These are phyloP conservation scores for Notarius quadriscutis DNA, from an alignment of 2,113 vertebrate species.

Conservation along the genomic window DNA sequence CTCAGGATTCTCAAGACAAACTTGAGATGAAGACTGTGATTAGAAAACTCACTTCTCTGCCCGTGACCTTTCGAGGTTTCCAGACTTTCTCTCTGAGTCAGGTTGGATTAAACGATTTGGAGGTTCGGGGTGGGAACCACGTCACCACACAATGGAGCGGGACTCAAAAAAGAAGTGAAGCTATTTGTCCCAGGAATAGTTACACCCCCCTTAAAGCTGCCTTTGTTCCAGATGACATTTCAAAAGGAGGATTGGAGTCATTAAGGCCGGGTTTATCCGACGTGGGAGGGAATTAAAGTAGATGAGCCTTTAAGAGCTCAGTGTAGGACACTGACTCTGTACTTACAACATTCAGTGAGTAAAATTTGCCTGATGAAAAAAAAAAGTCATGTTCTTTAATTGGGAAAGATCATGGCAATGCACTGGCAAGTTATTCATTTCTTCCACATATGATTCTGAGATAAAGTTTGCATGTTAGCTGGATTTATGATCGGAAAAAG, in stretches of 20 bases:
- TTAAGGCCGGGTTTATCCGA: constrained; percentile 63
- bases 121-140: constrained; percentile 25
- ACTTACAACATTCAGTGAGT: neutral
- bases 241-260: constrained; percentile 66
- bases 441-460: neutral
- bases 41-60: neutral
- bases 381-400: neutral
- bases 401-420: too few species aligned
- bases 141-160: constrained; percentile 28
- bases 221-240: constrained; percentile 69
- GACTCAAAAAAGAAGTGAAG: constrained; percentile 19
- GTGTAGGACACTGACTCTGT: neutral
- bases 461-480: too few species aligned
- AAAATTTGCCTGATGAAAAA: neutral
- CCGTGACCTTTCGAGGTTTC: neutral
- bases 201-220: constrained; percentile 27
- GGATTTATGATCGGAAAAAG: too few species aligned
- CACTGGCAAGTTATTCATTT: neutral
- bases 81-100: constrained; percentile 12
- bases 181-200: constrained; percentile 30
- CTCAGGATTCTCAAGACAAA: neutral
- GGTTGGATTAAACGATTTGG: constrained; percentile 25
- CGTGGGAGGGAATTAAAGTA: constrained; percentile 44
- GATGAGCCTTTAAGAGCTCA: constrained; percentile 53
- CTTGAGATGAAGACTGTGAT: constrained; percentile 11